phyloP scores from a whole-genome alignment of 2,113 vertebrate species.

The Malurus alboscapulatus region DNA sequence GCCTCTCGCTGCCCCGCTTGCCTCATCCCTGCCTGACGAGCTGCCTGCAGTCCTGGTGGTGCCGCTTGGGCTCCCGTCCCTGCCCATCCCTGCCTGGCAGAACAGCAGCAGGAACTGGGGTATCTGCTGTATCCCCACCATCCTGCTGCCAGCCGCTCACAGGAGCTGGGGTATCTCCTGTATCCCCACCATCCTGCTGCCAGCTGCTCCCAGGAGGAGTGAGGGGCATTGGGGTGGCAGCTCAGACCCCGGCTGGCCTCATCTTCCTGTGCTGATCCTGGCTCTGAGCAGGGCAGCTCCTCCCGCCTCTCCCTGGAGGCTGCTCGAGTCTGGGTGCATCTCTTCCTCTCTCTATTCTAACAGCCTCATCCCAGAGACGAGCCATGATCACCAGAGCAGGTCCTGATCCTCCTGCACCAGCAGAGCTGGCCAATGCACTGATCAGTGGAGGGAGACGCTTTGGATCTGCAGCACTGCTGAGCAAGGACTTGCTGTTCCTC shows the following conservation, averaged over 20 bases:
- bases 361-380: not conserved
- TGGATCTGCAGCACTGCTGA: not conserved
- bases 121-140: too few relatives aligned
- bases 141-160: too few relatives aligned
- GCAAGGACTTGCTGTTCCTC: slow-evolving; percentile 12
- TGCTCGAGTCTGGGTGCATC: not conserved
- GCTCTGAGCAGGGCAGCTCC: rapidly evolving
- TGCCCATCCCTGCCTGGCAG: not conserved
- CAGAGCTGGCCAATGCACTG: not conserved
- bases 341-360: not conserved
- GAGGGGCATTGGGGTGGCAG: not conserved
- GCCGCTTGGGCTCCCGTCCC: not conserved
- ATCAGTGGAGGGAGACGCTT: not conserved
- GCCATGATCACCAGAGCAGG: not conserved
- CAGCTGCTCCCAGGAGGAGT: not conserved
- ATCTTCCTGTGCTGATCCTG: not conserved
- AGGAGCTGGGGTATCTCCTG: not conserved
- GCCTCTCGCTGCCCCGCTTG: not conserved
- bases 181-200: not conserved
- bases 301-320: not conserved
- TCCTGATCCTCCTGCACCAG: not conserved
- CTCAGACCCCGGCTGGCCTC: not conserved
- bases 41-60: not conserved
- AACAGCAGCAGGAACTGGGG: not conserved
- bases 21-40: not conserved